Evolutionary conservation across 2,888 invertebrate species (phyloP).

Genomic region (Drosophila ochracea): DNA sequence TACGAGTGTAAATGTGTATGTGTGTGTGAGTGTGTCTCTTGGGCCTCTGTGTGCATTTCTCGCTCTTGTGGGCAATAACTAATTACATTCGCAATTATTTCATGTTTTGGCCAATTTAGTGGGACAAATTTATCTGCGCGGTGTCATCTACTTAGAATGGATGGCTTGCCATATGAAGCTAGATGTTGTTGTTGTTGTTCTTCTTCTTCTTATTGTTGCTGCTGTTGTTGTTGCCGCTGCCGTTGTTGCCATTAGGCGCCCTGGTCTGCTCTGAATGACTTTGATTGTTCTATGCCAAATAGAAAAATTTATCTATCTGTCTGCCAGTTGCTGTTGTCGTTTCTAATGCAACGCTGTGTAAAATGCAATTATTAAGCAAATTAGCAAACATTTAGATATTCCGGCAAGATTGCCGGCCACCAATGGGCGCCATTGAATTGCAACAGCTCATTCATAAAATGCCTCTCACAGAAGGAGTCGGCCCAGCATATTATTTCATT

Average conservation of each 20-base stretch:
- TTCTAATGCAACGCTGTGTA: constrained; percentile 55
- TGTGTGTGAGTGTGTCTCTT: constrained; percentile 22
- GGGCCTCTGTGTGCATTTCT: constrained; percentile 49
- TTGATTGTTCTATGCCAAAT: constrained; percentile 77
- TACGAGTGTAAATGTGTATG: not conserved
- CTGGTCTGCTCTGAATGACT: constrained; percentile 62
- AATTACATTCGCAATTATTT: constrained; percentile 86
- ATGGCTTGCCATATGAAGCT: constrained; percentile 77
- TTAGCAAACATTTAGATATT: constrained; percentile 75
- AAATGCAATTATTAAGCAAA: constrained; percentile 78
- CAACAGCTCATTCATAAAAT: constrained; percentile 64
- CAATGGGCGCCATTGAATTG: constrained; percentile 64
- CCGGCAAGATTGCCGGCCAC: constrained; percentile 63
- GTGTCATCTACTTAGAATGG: constrained; percentile 86
- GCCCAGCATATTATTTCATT: constrained; percentile 56
- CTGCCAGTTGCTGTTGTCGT: constrained; percentile 51
- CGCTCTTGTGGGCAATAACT: constrained; percentile 84
- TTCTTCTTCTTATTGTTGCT: constrained; percentile 12
- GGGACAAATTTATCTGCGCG: constrained; percentile 85
- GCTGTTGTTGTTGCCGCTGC: constrained; percentile 19
- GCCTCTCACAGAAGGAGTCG: constrained; percentile 12
- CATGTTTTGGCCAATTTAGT: constrained; percentile 86
- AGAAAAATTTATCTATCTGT: constrained; percentile 64
- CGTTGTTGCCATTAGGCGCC: constrained; percentile 67
- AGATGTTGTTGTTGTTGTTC: constrained; percentile 26